Evolutionary conservation across 2,113 vertebrate species (phyloP).

Genomic region (Tetrax tetrax): DNA sequence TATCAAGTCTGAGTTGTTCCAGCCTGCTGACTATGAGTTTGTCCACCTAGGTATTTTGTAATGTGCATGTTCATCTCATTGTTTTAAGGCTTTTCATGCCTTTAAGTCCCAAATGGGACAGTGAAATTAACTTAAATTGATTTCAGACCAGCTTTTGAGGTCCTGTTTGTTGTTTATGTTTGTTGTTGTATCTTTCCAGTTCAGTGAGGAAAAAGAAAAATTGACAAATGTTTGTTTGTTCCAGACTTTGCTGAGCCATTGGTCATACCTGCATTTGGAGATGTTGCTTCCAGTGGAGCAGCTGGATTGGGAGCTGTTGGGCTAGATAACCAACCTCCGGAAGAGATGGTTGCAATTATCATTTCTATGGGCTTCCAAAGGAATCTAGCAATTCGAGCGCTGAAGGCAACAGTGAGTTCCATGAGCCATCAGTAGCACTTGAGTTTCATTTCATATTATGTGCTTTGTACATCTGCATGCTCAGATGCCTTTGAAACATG

Average conservation of each 20-base stretch:
- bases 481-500: not conserved
- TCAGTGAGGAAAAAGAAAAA: not conserved
- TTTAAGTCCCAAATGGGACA: not conserved
- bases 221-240: constrained; percentile 20
- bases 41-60: not conserved
- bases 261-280: constrained; percentile 81
- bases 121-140: not conserved
- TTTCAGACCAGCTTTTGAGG: not conserved
- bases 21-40: not conserved
- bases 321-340: constrained; percentile 87
- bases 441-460: not conserved
- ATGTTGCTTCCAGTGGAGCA: constrained; percentile 75
- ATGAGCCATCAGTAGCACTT: not conserved
- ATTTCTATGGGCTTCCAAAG: constrained; percentile 97
- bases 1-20: not conserved
- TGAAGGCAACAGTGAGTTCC: constrained; percentile 88
- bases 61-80: not conserved
- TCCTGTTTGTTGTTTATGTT: not conserved
- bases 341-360: constrained; percentile 93
- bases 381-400: constrained; percentile 84
- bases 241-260: constrained; percentile 96
- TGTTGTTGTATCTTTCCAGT: not conserved
- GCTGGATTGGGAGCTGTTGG: constrained; percentile 71
- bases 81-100: not conserved
- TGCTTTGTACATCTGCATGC: not conserved